Conservation (phyloP, 2,113 vertebrate genomes). For the Ibidorhyncha struthersii region DNA sequence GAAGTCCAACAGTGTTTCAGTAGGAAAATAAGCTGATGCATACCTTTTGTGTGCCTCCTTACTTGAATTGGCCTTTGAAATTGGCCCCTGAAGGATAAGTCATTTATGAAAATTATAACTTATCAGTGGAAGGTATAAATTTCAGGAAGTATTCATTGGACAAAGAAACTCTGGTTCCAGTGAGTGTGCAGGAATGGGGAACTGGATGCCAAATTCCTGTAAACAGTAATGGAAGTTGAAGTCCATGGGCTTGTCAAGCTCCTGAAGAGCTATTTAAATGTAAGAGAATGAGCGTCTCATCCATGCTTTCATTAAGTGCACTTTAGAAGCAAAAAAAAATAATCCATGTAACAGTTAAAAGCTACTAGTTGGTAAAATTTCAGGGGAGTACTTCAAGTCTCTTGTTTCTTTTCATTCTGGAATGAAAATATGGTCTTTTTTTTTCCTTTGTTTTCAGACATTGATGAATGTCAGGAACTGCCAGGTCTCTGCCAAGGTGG, state of each 20-base stretch:
- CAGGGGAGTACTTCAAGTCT: background rate
- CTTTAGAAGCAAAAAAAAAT: background rate
- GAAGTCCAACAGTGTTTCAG: background rate
- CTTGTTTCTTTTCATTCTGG: background rate
- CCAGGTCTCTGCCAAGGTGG: slow-evolving; percentile 87
- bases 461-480: slow-evolving; percentile 86
- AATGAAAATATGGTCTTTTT: background rate
- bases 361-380: background rate
- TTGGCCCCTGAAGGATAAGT: background rate
- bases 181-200: background rate
- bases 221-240: background rate
- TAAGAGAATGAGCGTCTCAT: background rate
- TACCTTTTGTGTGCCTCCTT: background rate
- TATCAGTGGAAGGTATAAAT: background rate
- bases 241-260: background rate
- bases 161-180: background rate
- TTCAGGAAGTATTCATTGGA: background rate
- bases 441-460: slow-evolving; percentile 73
- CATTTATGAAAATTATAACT: background rate
- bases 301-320: background rate
- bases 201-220: background rate
- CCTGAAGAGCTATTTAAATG: background rate
- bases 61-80: background rate
- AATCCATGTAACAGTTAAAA: background rate
- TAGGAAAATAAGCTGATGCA: background rate